A percentile compares a stretch with the other conserved stretches of the same genome.
phyloP scores from a whole-genome alignment of 2,113 vertebrate species.

The Odobenus rosmarus region DNA sequence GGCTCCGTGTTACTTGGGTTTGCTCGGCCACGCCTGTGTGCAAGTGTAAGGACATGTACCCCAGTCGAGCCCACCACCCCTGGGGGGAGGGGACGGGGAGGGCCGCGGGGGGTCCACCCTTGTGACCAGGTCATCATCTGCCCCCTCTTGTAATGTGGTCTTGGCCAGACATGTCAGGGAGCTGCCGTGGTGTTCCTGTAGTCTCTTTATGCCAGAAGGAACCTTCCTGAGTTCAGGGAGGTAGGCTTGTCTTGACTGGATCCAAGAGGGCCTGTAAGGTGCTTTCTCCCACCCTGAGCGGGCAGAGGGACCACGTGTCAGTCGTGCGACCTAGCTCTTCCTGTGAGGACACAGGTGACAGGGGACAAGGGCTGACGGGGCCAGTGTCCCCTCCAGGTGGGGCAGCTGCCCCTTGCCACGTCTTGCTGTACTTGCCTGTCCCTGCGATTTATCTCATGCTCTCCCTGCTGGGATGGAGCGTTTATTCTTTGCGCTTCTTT shows the following conservation, averaged over 20 bases:
- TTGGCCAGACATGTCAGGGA: neutral
- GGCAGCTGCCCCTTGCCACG: rapidly evolving
- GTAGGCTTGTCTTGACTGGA: neutral
- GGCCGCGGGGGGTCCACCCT: neutral
- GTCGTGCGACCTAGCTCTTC: neutral
- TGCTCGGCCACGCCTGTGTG: rapidly evolving
- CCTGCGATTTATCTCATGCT: rapidly evolving
- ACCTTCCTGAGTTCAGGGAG: neutral
- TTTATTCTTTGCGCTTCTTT: neutral
- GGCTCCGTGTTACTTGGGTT: rapidly evolving
- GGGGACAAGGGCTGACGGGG: neutral
- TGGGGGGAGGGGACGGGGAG: neutral
- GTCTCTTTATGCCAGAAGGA: neutral
- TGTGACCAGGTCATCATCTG: neutral
- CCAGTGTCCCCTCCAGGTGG: rapidly evolving
- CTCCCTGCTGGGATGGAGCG: neutral
- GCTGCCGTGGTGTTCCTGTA: too few relatives aligned
- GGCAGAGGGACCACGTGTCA: neutral
- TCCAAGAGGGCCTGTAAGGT: neutral
- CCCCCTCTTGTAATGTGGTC: too few relatives aligned
- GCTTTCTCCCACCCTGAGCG: neutral
- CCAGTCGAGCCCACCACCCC: rapidly evolving
- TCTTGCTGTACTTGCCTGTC: neutral
- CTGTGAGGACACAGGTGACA: neutral
- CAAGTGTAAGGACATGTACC: neutral